Base-by-base conservation (phyloP, 1,140 invertebrate species). In the Pissodes strobi region DNA sequence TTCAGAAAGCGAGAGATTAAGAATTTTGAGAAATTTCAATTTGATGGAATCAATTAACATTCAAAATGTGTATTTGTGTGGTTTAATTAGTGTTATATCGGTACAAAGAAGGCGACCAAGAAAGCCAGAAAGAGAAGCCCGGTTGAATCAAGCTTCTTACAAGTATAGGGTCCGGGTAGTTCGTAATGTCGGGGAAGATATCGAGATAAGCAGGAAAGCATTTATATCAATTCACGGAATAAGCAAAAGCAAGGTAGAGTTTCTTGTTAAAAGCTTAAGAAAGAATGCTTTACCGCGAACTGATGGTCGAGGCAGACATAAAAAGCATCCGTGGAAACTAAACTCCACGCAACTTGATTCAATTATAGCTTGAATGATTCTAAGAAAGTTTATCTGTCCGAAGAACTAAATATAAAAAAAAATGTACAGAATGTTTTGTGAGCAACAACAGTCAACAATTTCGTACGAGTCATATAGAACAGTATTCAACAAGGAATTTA, bases 31-130 rank as follows among this genome's bases (percentile, higher is more conserved):
- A 21, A 45, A 56, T 30, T 64, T 55, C 30, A 64, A 64, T 56
- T n/a, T 30, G 21, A 15, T 64, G 4, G n/a, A n/a, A n/a, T n/a
- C n/a, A n/a, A n/a, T n/a, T n/a, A n/a, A 68, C 43, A 55, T 58
- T 13, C 66, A 68, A 58, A 68, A 64, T 49, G 13, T 49, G n/a
- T 52, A 68, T 34, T 57, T 68, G 17, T 53, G 37, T 25, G 62
- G 66, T 25, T 19, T 60, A 19, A 67, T 67, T 2, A 64, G 19
- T 48, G 43, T 49, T 30, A 17, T 30, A 12, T 15, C 21, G 1
- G 30, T 55, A 13, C 27, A 43, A 17, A 2, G n/a, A 57, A 38
- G 46, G 17, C 64, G 55, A 8, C 49, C 58, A 23, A 37, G 53
- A 60, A 58, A 49, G n/a, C n/a, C n/a, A n/a, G 10, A 21, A 18